Evolutionary conservation across 1,140 invertebrate species (phyloP).

Genomic region (Venturia canescens): DNA sequence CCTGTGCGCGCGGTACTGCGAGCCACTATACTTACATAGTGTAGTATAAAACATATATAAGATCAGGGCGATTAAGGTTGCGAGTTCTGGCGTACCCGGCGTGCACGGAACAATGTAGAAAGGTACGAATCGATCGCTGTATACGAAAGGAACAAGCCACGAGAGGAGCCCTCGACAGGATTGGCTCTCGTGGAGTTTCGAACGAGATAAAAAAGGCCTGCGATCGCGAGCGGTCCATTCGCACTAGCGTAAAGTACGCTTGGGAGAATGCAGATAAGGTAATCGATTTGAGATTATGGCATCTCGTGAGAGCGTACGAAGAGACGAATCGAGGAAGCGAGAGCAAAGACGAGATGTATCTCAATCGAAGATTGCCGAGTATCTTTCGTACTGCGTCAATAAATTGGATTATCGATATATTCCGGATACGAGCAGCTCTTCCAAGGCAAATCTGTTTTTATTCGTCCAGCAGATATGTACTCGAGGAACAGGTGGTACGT

Average conservation of each 20-base stretch:
- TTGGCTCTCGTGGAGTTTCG: background rate
- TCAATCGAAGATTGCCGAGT: slow-evolving; percentile 15
- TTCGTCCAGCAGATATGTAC: background rate
- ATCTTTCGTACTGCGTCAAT: slow-evolving; percentile 22
- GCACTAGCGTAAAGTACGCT: slow-evolving; percentile 32
- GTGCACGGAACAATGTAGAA: slow-evolving; percentile 11
- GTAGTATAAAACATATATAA: background rate
- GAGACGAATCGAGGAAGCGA: background rate
- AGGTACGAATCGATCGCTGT: background rate
- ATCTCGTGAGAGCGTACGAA: slow-evolving; percentile 35
- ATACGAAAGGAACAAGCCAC: slow-evolving; percentile 6
- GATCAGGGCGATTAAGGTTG: slow-evolving; percentile 38
- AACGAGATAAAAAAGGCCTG: slow-evolving; percentile 1
- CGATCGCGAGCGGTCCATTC: slow-evolving; percentile 10
- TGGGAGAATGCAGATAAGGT: slow-evolving; percentile 50
- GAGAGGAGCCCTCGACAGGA: background rate
- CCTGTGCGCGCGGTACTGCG: background rate
- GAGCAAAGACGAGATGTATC: background rate
- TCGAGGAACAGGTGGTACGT: background rate
- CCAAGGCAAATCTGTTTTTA: background rate
- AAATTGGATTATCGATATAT: slow-evolving; percentile 5
- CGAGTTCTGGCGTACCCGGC: slow-evolving; percentile 2
- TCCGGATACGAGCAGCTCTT: background rate
- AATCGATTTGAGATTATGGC: slow-evolving; percentile 49
- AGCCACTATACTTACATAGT: slow-evolving; percentile 6